phyloP scores from a whole-genome alignment of 1,140 invertebrate genomes.

The Octopus bimaculoides region DNA sequence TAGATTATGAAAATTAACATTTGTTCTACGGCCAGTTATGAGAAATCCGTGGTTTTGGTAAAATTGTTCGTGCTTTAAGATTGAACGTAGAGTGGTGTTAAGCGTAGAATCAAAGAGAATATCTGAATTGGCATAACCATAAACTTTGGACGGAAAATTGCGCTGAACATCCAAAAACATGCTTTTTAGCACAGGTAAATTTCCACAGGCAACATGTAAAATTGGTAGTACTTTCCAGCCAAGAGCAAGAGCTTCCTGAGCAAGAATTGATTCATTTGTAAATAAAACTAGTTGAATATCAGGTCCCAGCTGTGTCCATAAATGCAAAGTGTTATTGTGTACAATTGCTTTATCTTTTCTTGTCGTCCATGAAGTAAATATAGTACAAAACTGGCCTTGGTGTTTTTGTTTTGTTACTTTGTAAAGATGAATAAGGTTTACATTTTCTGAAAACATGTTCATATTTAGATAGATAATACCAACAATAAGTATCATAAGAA shows the following conservation, averaged over 20 bases:
- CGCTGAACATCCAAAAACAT: constrained; percentile 16
- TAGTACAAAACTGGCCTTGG: too few relatives aligned
- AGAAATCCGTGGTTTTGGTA: background rate
- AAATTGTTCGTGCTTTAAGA: background rate
- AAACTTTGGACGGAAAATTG: background rate
- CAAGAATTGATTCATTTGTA: background rate
- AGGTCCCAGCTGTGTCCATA: background rate
- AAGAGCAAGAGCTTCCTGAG: too few relatives aligned
- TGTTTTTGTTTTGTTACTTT: too few relatives aligned
- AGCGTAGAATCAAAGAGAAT: constrained; percentile 15
- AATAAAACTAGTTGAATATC: constrained; percentile 7
- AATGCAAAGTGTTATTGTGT: constrained; percentile 12
- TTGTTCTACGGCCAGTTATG: constrained; percentile 12
- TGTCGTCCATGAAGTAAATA: constrained; percentile 2
- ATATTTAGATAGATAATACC: too few relatives aligned
- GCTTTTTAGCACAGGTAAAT: constrained; percentile 14
- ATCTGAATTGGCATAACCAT: constrained; percentile 22
- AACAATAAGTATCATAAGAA: too few relatives aligned
- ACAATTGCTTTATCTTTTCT: constrained; percentile 2
- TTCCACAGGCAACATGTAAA: constrained; percentile 8
- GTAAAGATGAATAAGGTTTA: too few relatives aligned
- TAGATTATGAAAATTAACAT: constrained; percentile 14
- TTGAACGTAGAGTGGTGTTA: background rate
- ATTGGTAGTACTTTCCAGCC: constrained; percentile 12
- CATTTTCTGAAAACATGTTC: too few relatives aligned